Evolutionary conservation across 2,113 vertebrate species (phyloP).

Genomic region (Haemorhous mexicanus): DNA sequence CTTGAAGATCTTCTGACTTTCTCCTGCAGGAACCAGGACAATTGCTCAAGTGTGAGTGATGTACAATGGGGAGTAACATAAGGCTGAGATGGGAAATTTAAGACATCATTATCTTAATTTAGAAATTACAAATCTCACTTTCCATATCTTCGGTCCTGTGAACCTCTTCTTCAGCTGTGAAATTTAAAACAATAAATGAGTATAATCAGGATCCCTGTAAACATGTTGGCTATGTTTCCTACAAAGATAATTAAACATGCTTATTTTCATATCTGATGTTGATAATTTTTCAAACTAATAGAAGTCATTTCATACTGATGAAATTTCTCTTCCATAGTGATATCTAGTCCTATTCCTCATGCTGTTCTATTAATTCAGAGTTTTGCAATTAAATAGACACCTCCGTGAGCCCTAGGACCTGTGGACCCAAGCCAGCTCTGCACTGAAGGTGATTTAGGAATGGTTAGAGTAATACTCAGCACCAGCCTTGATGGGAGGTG

Average conservation of each 20-base stretch:
- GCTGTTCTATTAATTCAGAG: background rate
- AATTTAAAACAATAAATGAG: background rate
- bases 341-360: background rate
- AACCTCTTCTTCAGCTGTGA: background rate
- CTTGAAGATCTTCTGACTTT: background rate
- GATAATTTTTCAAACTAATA: background rate
- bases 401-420: fast-evolving
- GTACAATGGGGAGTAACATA: background rate
- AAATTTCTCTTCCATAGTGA: background rate
- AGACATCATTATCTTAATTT: background rate
- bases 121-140: background rate
- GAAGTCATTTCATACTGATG: background rate
- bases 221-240: background rate
- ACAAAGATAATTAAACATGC: background rate
- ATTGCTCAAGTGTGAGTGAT: background rate
- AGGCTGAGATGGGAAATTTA: background rate
- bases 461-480: background rate
- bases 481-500: background rate
- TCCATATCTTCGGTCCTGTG: background rate
- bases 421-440: background rate
- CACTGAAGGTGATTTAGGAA: background rate
- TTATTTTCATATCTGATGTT: background rate
- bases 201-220: background rate
- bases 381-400: background rate
- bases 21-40: background rate